Evolutionary conservation across 2,888 invertebrate genomes (phyloP), one percentile per base, ranked within the genome.

Genomic region (Pecten maximus): DNA sequence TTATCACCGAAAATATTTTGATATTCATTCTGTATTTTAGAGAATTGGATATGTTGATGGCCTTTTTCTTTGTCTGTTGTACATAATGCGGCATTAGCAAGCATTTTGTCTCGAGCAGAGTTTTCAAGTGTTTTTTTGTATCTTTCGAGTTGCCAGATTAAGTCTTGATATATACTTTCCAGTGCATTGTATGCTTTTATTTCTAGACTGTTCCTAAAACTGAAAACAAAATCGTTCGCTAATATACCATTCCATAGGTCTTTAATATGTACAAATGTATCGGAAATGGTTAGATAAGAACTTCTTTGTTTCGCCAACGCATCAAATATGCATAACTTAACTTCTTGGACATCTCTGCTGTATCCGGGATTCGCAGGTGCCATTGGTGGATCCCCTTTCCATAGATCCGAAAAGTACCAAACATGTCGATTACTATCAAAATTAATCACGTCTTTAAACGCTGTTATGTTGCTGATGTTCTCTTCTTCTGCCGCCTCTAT

Each of bases 321-420:
- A 28, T 40, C 39, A 8, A 88, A 28, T 3, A 89, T 39, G 23
- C 23, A 12, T 0, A 87, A 40, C 16, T 40, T 50, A 2, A 90
- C 35, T 19, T 86, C 2, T 15, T 28, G n/a, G 15, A 54, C 87
- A 44, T 23, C 40, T n/a, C n/a, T 44, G 28, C 88, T 88, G 10
- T 91, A 91, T 23, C 48, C 74, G 28, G 40, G 86, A 90, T 35
- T 91, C 19, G 50, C 48, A 28, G 91, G 90, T 2, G 91, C 89
- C 92, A 92, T 92, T 19, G 91, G 92, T 40, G 91, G 91, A 44
- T 88, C 89, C 0, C 92, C 92, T 28, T 89, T 88, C 88, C 89
- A 91, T 0, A 93, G 54, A 40, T 90, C 89, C 2, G 91, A 88
- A 10, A 93, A 88, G 35, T 92, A 92, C 40, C 28, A 87, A 3